Percentiles rank a stretch among this genome's conserved stretches.
phyloP scores from a whole-genome alignment of 2,888 invertebrate species.

The Melikaiella ostensackeni region DNA sequence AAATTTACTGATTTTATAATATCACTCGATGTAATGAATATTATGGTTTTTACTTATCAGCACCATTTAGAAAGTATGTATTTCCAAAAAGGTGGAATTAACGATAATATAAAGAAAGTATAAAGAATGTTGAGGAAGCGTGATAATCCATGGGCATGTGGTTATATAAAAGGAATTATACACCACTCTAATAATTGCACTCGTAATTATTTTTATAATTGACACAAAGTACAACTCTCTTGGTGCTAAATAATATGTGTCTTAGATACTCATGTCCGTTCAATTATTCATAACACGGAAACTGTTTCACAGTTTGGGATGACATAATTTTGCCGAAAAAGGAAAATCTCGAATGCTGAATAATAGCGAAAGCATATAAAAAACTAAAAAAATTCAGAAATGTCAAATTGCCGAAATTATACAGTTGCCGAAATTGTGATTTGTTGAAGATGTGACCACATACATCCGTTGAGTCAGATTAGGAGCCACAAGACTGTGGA shows the following conservation, averaged over 20 bases:
- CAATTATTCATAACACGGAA: slow-evolving; percentile 20
- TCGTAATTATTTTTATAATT: slow-evolving; percentile 36
- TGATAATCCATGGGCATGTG: slow-evolving; percentile 5
- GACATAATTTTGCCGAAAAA: too few species aligned
- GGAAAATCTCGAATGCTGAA: too few species aligned
- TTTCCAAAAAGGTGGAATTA: slow-evolving; percentile 2
- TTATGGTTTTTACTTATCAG: not conserved
- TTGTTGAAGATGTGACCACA: slow-evolving; percentile 15
- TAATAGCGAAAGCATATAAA: too few species aligned
- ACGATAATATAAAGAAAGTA: slow-evolving; percentile 21
- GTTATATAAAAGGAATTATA: slow-evolving; percentile 39
- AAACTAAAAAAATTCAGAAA: too few species aligned
- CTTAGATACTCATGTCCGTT: slow-evolving; percentile 6
- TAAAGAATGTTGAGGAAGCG: slow-evolving; percentile 30
- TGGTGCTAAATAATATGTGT: slow-evolving; percentile 26
- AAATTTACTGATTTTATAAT: not conserved
- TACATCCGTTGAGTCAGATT: slow-evolving; percentile 24
- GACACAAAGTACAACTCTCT: slow-evolving; percentile 6
- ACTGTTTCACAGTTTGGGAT: slow-evolving; percentile 5
- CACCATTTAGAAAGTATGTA: not conserved
- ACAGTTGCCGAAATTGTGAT: not conserved
- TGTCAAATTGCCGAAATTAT: too few species aligned
- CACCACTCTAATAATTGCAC: slow-evolving; percentile 30
- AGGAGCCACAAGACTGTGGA: slow-evolving; percentile 2
- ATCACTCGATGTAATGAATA: too few species aligned